Percentiles rank a stretch among this genome's conserved stretches.
Conservation (phyloP, 1,140 invertebrate species). For the Heliconius himera region DNA sequence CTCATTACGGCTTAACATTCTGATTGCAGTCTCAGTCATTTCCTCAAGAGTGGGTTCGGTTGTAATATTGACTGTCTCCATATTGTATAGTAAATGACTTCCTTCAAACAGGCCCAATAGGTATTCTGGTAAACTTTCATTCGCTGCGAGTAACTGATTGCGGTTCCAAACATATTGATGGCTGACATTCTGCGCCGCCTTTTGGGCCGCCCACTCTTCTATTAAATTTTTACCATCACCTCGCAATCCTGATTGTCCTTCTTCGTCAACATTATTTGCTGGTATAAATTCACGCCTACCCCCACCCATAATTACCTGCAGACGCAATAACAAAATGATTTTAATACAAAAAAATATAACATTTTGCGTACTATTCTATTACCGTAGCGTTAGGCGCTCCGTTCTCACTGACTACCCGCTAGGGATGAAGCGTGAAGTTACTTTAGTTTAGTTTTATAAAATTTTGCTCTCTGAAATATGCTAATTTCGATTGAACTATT, state of each 20-base stretch:
- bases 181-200: conserved; percentile 82
- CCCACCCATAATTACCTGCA: conserved; percentile 86
- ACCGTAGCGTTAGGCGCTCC: no score
- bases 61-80: conserved; percentile 63
- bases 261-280: conserved; percentile 84
- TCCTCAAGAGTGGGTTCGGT: conserved; percentile 89
- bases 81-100: conserved; percentile 75
- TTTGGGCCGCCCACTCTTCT: conserved; percentile 72
- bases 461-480: no score
- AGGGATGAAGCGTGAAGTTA: no score
- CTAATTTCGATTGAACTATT: no score
- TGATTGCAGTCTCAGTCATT: conserved; percentile 91
- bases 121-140: conserved; percentile 85
- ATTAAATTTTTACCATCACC: conserved; percentile 82
- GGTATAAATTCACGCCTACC: conserved; percentile 86
- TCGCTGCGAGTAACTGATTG: conserved; percentile 83
- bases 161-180: conserved; percentile 86
- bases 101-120: conserved; percentile 85
- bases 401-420: no score
- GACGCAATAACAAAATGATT: background rate
- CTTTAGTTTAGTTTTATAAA: no score
- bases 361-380: no score
- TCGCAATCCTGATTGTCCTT: conserved; percentile 84
- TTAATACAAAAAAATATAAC: no score
- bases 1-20: conserved; percentile 88